Conservation (phyloP, 2,888 invertebrate genomes). For the Strigamia transsilvanica region DNA sequence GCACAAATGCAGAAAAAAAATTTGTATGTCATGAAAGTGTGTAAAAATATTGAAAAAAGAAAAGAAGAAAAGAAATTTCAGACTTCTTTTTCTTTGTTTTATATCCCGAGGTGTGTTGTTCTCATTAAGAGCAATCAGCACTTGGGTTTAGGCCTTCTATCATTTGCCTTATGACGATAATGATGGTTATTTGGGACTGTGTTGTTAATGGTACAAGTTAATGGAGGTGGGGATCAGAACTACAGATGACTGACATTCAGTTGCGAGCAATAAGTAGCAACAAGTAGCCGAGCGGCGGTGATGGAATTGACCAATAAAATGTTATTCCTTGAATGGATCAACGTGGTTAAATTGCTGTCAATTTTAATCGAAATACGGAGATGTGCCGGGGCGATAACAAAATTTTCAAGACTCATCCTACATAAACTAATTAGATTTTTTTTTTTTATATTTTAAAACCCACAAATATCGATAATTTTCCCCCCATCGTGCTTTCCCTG, state of each 20-base stretch:
- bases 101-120: background rate
- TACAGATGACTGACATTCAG: background rate
- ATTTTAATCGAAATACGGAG: too few relatives aligned
- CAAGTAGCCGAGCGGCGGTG: background rate
- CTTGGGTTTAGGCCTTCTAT: background rate
- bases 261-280: slow-evolving; percentile 1
- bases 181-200: slow-evolving; percentile 20
- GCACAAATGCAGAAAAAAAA: background rate
- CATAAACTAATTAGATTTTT: too few relatives aligned
- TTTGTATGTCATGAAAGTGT: too few relatives aligned
- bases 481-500: too few relatives aligned
- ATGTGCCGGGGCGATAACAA: too few relatives aligned
- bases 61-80: too few relatives aligned
- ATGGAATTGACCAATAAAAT: slow-evolving; percentile 3
- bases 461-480: too few relatives aligned
- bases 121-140: slow-evolving; percentile 20
- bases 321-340: background rate
- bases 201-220: slow-evolving; percentile 20
- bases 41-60: background rate
- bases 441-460: too few relatives aligned
- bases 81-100: background rate
- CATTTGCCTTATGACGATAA: slow-evolving; percentile 5
- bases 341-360: too few relatives aligned
- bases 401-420: too few relatives aligned
- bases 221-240: slow-evolving; percentile 5